Percentiles rank a stretch among this genome's conserved stretches.
phyloP scores from a whole-genome alignment of 2,113 vertebrate genomes.

The Setophaga kirtlandii region DNA sequence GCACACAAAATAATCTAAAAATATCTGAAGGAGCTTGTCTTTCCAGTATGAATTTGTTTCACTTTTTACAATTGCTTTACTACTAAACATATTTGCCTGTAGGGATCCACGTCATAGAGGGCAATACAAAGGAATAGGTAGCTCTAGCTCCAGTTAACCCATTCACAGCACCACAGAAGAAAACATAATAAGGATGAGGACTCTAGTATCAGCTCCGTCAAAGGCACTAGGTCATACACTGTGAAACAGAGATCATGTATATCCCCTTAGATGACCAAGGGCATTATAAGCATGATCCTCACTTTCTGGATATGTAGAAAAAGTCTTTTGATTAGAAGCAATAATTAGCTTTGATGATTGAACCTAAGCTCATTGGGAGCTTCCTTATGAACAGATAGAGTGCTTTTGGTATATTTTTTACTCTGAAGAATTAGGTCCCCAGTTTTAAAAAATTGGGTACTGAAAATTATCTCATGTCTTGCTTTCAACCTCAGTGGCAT shows the following conservation, averaged over 20 bases:
- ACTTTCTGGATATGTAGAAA: neutral
- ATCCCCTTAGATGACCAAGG: fast-evolving
- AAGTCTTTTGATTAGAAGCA: neutral
- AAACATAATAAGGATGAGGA: neutral
- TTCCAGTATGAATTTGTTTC: neutral
- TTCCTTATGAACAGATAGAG: neutral
- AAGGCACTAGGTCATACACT: neutral
- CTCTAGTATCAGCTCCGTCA: neutral
- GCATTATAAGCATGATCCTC: neutral
- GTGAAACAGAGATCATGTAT: neutral
- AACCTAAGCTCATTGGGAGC: neutral
- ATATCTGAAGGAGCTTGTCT: neutral
- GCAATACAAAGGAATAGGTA: neutral
- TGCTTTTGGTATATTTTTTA: neutral
- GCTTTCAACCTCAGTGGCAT: neutral
- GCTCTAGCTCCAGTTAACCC: neutral
- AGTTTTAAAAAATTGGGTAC: fast-evolving
- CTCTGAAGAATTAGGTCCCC: neutral
- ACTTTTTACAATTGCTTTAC: neutral
- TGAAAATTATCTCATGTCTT: neutral
- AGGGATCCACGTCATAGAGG: neutral
- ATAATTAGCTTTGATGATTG: neutral
- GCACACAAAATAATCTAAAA: neutral
- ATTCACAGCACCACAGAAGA: neutral
- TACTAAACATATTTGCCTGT: neutral